Evolutionary conservation across 2,797 vertebrate species (phyloP), one percentile per base, ranked within the genome.

Genomic region (Bradypodion pumilum): DNA sequence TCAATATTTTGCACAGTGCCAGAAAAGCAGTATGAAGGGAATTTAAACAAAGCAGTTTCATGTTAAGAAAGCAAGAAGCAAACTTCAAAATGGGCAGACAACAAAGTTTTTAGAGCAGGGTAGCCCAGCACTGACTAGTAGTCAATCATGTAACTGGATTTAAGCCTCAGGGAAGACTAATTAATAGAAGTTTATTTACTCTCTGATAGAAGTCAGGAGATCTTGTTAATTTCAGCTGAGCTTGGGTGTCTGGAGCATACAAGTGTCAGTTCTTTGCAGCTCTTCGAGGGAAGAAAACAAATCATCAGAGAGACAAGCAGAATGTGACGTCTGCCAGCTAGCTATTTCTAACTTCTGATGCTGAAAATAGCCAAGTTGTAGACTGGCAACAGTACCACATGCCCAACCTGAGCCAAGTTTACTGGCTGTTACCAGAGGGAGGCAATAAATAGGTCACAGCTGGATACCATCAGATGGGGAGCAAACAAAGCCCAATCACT

Each of bases 381-480:
- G 72, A 66, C 56, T 44, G 66, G 79, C 74, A 73, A 16, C 27
- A 77, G n/a, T 69, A 44, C 63, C 16, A 66, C 78, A 60, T 52
- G 46, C 40, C 42, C 59, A 21, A 23, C 29, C 1, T 29, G 32
- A 62, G 70, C 81, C 85, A 86, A 82, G 75, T 78, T 70, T 65
- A 42, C 42, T 60, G 32, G 49, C 40, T 62, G 66, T 80, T 63
- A 75, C 65, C 69, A 78, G 65, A 77, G 44, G 66, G 56, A 75
- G 52, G 66, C 62, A 76, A 81, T 75, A 86, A 81, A 86, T 80
- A 74, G 78, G 60, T 74, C 60, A 80, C 70, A 74, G 78, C n/a
- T 85, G 70, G 77, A 70, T 8, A 73, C 40, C 27, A 56, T 29
- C 65, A 68, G 19, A 40, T 37, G 69, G 2, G 23, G 6, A n/a